Evolutionary conservation across 2,888 invertebrate species (phyloP).

Genomic region (Limnephilus lunatus): DNA sequence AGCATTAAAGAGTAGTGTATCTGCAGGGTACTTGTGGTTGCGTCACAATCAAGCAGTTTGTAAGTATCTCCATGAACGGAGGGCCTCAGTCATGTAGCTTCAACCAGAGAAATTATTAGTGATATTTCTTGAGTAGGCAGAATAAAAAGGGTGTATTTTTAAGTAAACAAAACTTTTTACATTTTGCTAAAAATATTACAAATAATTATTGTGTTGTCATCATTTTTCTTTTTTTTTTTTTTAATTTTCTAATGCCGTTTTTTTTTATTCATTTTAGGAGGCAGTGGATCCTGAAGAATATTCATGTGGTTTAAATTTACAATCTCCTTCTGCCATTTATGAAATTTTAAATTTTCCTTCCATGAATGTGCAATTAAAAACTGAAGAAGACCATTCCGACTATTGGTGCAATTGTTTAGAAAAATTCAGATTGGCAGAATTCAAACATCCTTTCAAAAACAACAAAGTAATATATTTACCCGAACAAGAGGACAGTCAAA

Average conservation of each 20-base stretch:
- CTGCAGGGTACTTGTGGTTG: too few species aligned
- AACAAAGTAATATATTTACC: conserved; percentile 16
- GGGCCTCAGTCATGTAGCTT: too few species aligned
- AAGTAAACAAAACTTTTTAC: too few species aligned
- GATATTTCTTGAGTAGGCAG: too few species aligned
- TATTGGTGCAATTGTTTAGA: conserved; percentile 54
- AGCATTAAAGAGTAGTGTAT: too few species aligned
- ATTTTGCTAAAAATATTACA: background rate
- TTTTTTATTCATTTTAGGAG: conserved; percentile 57
- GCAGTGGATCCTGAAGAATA: conserved; percentile 14
- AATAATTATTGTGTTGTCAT: background rate
- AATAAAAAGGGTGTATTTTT: too few species aligned
- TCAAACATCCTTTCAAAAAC: conserved; percentile 54
- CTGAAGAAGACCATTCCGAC: conserved; percentile 39
- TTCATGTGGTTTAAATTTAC: conserved; percentile 14
- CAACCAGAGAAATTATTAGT: too few species aligned
- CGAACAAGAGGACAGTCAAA: background rate
- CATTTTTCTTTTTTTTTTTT: background rate
- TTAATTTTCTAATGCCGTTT: background rate
- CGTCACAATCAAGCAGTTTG: too few species aligned
- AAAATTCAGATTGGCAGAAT: conserved; percentile 51
- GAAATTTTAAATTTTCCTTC: conserved; percentile 51
- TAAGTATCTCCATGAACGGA: too few species aligned
- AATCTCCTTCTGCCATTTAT: conserved; percentile 42
- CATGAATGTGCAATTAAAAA: conserved; percentile 9